A percentile compares a stretch with the other conserved stretches of the same genome.
Evolutionary conservation across 2,888 invertebrate species (phyloP).

Genomic region (Microplitis manilae): DNA sequence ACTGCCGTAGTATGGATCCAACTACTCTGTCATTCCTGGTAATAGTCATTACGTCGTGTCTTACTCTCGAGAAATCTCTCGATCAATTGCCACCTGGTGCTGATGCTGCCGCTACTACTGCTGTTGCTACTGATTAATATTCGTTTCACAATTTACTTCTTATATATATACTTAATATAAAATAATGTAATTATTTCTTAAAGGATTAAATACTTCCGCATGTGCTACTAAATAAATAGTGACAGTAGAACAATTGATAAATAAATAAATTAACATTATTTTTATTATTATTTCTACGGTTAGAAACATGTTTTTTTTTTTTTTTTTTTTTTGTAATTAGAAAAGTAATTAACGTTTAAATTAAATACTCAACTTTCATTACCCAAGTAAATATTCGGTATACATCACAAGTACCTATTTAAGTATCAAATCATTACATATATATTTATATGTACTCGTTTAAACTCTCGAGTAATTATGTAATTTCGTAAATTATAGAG

Average conservation of each 20-base stretch:
- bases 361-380: not conserved
- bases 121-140: conserved; percentile 2
- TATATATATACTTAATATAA: not conserved
- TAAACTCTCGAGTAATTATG: conserved; percentile 63
- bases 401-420: not conserved
- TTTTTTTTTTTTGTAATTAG: not conserved
- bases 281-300: not conserved
- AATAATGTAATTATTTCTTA: not conserved
- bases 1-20: conserved; percentile 49
- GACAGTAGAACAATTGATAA: not conserved
- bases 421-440: conserved; percentile 32
- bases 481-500: conserved; percentile 69
- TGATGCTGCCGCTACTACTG: not conserved
- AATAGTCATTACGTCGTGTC: conserved; percentile 45
- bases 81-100: conserved; percentile 18
- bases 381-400: not conserved
- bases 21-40: conserved; percentile 50
- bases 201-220: too few relatives aligned
- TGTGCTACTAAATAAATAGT: too few relatives aligned
- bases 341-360: not conserved
- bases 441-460: not conserved
- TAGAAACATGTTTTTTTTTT: not conserved
- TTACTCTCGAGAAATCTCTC: conserved; percentile 23
- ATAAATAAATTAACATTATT: not conserved
- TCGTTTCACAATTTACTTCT: conserved; percentile 14